These are phyloP conservation scores for Aleiodes sp. DNA, from an alignment of 1,140 invertebrate species.

Conservation along the genomic window DNA sequence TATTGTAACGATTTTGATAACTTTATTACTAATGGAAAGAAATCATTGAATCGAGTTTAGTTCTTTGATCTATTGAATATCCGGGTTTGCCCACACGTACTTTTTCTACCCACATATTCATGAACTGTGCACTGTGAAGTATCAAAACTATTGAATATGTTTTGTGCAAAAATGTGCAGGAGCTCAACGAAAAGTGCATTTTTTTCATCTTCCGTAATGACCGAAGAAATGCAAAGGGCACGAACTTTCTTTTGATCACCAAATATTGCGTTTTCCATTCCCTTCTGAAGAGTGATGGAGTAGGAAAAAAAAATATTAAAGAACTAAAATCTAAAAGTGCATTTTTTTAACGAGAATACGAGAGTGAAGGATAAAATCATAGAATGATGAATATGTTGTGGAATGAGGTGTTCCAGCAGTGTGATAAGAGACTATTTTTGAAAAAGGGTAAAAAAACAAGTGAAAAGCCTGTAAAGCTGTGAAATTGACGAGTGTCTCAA, in stretches of 20 bases:
- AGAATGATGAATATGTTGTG: too few relatives aligned
- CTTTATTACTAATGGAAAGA: too few relatives aligned
- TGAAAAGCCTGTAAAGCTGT: slow-evolving; percentile 26
- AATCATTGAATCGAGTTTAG: too few relatives aligned
- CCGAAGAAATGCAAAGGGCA: too few relatives aligned
- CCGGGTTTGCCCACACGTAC: slow-evolving; percentile 35
- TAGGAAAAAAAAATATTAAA: background rate
- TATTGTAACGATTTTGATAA: too few relatives aligned
- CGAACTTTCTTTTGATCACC: background rate
- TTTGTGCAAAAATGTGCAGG: too few relatives aligned
- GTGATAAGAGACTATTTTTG: background rate
- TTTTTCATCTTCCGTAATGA: too few relatives aligned
- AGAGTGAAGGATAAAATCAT: slow-evolving; percentile 17
- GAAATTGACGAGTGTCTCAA: slow-evolving; percentile 40
- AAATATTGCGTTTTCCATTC: background rate
- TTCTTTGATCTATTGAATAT: slow-evolving; percentile 22
- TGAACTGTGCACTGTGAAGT: too few relatives aligned
- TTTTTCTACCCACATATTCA: slow-evolving; percentile 34
- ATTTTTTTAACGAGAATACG: background rate
- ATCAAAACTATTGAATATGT: too few relatives aligned
- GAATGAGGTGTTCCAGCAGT: background rate
- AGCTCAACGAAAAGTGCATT: too few relatives aligned
- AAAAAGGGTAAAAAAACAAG: background rate
- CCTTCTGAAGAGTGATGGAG: background rate
- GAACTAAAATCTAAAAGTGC: background rate